These are phyloP conservation scores for Larimichthys polyactis DNA, from an alignment of 2,113 vertebrate genomes.

Conservation along the genomic window DNA sequence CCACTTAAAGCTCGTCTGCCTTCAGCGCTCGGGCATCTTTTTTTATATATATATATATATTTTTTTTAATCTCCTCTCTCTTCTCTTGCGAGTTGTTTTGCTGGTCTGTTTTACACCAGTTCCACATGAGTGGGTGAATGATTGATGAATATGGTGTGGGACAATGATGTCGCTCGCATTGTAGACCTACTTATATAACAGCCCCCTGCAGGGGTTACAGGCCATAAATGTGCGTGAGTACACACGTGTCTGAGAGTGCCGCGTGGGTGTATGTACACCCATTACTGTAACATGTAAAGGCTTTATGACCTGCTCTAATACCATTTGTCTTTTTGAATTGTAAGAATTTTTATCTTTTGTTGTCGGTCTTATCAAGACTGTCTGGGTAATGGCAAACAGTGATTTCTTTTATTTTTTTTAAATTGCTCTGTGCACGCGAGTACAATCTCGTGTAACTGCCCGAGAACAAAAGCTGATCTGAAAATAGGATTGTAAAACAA, in stretches of 20 bases:
- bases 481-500: neutral
- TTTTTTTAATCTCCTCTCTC: constrained; percentile 40
- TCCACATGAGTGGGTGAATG: constrained; percentile 56
- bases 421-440: neutral
- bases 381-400: constrained; percentile 10
- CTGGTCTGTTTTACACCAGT: constrained; percentile 35
- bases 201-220: constrained; percentile 30
- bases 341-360: constrained; percentile 1
- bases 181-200: constrained; percentile 45
- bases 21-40: constrained; percentile 45
- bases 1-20: constrained; percentile 49
- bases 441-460: neutral
- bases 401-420: constrained; percentile 1
- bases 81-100: constrained; percentile 20
- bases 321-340: constrained; percentile 17
- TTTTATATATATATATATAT: neutral
- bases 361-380: constrained; percentile 27
- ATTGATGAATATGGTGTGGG: constrained; percentile 51
- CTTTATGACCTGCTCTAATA: constrained; percentile 14
- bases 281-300: constrained; percentile 20
- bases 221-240: constrained; percentile 5
- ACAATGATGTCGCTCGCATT: constrained; percentile 33
- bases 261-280: neutral
- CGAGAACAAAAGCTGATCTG: neutral
- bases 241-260: neutral